Evolutionary conservation across 2,888 invertebrate genomes (phyloP).

Genomic region (Holacanthella duospinosa): DNA sequence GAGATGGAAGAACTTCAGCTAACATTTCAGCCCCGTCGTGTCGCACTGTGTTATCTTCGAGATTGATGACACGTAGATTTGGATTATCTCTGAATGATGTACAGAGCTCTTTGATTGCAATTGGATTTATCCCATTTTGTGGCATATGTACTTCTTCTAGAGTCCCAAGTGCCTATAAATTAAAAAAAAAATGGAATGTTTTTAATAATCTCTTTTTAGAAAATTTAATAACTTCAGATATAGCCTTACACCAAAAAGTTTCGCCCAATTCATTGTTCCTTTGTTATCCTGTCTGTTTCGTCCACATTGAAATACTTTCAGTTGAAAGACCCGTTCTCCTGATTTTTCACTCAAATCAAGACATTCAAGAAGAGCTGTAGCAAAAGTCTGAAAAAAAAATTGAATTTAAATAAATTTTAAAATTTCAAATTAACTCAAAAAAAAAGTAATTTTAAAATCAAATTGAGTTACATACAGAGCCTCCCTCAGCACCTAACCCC

Average conservation of each 20-base stretch:
- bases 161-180: slow-evolving; percentile 51
- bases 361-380: slow-evolving; percentile 56
- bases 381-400: slow-evolving; percentile 51
- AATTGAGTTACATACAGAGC: too few species aligned
- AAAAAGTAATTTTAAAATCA: too few species aligned
- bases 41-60: slow-evolving; percentile 88
- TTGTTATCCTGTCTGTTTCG: slow-evolving; percentile 89
- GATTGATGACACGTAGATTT: slow-evolving; percentile 63
- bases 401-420: background rate
- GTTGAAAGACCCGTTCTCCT: slow-evolving; percentile 54
- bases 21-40: slow-evolving; percentile 62
- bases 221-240: too few species aligned
- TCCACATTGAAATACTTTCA: slow-evolving; percentile 82
- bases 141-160: slow-evolving; percentile 86
- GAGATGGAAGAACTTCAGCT: slow-evolving; percentile 56
- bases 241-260: slow-evolving; percentile 57
- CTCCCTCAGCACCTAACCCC: slow-evolving; percentile 85
- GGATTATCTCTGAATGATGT: slow-evolving; percentile 57
- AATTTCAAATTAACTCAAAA: too few species aligned
- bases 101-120: slow-evolving; percentile 70
- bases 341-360: slow-evolving; percentile 49
- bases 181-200: background rate
- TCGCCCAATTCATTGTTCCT: slow-evolving; percentile 73
- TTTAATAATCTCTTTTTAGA: background rate
- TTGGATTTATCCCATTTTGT: slow-evolving; percentile 90